Base-by-base conservation (phyloP, 2,113 vertebrate species). In the Helogale parvula region DNA sequence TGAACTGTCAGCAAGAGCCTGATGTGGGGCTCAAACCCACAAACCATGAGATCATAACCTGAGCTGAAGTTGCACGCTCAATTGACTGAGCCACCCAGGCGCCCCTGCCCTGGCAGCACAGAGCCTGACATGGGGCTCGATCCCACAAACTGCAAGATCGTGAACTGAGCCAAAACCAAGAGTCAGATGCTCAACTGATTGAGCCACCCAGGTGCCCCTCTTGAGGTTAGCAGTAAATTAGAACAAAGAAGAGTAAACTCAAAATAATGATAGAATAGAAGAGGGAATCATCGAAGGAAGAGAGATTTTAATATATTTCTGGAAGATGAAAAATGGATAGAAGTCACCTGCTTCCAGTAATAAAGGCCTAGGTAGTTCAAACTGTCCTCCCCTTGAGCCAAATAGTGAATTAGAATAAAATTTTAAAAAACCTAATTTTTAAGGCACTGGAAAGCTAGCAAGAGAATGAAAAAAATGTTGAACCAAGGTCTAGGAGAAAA, bases 281-380 rank as follows among this genome's bases (percentile, higher is more conserved):
- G 35, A 94, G 1, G 14, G 47, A 87, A 86, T 76, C 5, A 77
- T 65, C 27, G 74, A 92, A 29, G 71, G 50, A 80, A 87, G 71
- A 91, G 19, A 84, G 25, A 92, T 89, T 82, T 84, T 45, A 80
- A 88, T 16, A 41, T 54, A 93, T 87, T 95, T 82, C 33, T 96
- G 47, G 23, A 84, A 92, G 33, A 84, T 68, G 33, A 63, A 69
- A 90, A 88, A 83, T 57, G 1, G 23, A 45, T 54, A 47, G 60
- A 81, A 68, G 65, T 25, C 45, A 72, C 10, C 4, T 38, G n/a
- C 38, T 91, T 77, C 25, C 1, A 80, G 66, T n/a, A 50, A 60
- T 66, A 60, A 86, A 95, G 31, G 38, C 66, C 27, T 71, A 54
- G 7, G 25, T 69, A 60, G 88, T 88, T 90, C 54, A 88, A 94